These are phyloP conservation scores for Podotricha telesiphe DNA, from an alignment of 2,888 invertebrate genomes.

Conservation along the genomic window DNA sequence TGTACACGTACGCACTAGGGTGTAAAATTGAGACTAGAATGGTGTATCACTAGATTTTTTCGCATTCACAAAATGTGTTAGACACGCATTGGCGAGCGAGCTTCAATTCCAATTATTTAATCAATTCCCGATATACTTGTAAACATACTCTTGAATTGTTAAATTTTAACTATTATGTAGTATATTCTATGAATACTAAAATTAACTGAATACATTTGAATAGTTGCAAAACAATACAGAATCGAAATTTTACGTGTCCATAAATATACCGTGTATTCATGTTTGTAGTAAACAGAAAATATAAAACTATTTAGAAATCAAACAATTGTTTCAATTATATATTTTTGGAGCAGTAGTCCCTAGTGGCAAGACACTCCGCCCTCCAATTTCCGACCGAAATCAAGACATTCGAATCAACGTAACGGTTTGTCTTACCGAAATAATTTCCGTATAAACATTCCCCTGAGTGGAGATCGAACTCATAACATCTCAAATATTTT, in stretches of 20 bases:
- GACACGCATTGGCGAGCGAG: background rate
- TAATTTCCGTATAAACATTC: too few species aligned
- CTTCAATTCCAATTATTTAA: background rate
- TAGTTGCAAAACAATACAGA: conserved; percentile 2
- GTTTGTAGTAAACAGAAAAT: background rate
- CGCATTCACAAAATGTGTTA: too few species aligned
- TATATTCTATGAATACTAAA: conserved; percentile 14
- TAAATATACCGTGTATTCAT: conserved; percentile 1
- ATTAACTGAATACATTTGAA: conserved; percentile 12
- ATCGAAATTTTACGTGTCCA: conserved; percentile 4
- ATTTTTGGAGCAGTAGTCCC: too few species aligned
- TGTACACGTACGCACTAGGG: too few species aligned
- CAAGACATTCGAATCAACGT: too few species aligned
- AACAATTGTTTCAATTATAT: background rate
- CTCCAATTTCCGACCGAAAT: too few species aligned
- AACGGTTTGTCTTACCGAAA: too few species aligned
- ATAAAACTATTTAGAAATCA: background rate
- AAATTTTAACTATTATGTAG: background rate
- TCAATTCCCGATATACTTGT: background rate
- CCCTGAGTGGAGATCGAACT: too few species aligned
- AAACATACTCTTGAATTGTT: background rate
- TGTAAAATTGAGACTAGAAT: background rate
- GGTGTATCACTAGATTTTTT: background rate
- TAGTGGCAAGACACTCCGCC: too few species aligned
- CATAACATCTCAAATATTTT: too few species aligned